Conservation (phyloP, 2,113 vertebrate genomes). For the Caretta caretta region DNA sequence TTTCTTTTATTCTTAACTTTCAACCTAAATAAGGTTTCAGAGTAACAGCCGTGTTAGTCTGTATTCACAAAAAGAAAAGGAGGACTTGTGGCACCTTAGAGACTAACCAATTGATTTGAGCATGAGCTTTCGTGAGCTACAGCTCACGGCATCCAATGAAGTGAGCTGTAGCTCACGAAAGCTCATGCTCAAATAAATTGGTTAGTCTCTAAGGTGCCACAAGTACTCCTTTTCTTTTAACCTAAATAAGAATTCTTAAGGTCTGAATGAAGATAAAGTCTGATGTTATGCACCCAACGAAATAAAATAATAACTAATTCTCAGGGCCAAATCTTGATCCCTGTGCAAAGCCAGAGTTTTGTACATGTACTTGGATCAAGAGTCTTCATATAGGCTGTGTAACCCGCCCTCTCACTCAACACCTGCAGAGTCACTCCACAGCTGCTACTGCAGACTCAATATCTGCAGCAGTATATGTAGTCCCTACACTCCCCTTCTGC, state of each 20-base stretch:
- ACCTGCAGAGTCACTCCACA: not conserved
- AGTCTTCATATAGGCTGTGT: not conserved
- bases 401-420: not conserved
- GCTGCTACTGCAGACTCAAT: not conserved
- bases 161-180: too few species aligned
- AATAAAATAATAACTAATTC: not conserved
- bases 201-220: too few species aligned
- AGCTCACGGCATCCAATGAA: too few species aligned
- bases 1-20: not conserved
- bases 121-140: too few species aligned
- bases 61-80: too few species aligned
- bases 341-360: not conserved
- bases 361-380: not conserved
- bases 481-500: not conserved
- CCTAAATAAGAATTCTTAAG: not conserved
- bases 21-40: not conserved
- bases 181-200: too few species aligned
- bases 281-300: not conserved
- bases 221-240: too few species aligned
- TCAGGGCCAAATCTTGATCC: not conserved
- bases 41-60: too few species aligned
- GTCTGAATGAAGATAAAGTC: not conserved
- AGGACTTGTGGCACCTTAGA: too few species aligned
- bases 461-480: not conserved
- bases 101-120: too few species aligned